Conservation (phyloP, 1,140 invertebrate species). For the Papilio aristodemus region DNA sequence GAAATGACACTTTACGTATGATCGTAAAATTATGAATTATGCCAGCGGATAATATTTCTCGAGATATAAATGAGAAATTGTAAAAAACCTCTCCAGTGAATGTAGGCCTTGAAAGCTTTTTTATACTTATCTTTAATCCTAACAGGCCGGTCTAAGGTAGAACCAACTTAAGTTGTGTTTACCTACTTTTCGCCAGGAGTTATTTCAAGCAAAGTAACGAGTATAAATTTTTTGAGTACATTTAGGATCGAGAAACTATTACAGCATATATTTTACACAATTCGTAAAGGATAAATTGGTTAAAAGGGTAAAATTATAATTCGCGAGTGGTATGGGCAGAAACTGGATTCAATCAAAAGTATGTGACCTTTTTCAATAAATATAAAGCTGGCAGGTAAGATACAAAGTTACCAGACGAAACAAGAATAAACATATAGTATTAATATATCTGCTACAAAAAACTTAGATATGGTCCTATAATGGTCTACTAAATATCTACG, state of each 20-base stretch:
- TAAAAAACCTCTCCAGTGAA: neutral
- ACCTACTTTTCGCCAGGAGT: slow-evolving; percentile 4
- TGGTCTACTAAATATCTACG: no score
- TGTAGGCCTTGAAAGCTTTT: neutral
- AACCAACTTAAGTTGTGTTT: slow-evolving; percentile 2
- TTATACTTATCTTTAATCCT: slow-evolving; percentile 5
- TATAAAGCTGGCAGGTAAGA: no score
- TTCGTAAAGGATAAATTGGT: no score
- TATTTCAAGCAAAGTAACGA: neutral
- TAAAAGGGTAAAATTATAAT: no score
- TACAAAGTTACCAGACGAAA: no score
- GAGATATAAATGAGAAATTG: slow-evolving; percentile 15
- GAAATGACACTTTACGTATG: slow-evolving; percentile 9
- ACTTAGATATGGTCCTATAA: no score
- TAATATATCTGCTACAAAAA: no score
- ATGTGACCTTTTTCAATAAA: no score
- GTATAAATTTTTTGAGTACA: neutral
- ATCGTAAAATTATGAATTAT: slow-evolving; percentile 14
- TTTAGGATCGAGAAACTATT: neutral
- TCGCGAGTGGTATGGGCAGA: no score
- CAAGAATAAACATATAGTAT: no score
- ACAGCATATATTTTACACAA: neutral
- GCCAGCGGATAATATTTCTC: neutral
- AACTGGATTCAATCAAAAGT: no score
- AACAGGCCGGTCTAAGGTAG: slow-evolving; percentile 1